Evolutionary conservation across 2,888 invertebrate species (phyloP), one percentile per base, ranked within the genome.

Genomic region (Aricia artaxerxes): DNA sequence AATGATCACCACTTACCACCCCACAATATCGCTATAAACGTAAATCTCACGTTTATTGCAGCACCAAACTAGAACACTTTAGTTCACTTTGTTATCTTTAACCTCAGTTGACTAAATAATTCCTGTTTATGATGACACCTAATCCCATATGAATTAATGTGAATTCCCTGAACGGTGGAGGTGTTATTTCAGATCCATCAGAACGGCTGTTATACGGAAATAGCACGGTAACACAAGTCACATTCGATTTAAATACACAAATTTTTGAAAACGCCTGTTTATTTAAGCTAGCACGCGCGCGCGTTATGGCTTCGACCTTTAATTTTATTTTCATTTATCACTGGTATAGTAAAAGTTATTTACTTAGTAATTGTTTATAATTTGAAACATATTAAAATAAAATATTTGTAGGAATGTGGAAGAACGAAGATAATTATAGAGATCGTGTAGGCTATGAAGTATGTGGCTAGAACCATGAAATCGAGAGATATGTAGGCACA

Each of bases 121-220:
- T 92, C 93, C 91, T 93, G 93, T 94, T 94, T 94, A 94, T 92
- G 94, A 94, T 92, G 94, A 93, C 93, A 94, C 90, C 91, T 91
- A 93, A 94, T 94, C 94, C 93, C 92, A 88, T 93, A 93, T 93
- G 91, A 92, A 93, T 93, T 92, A 92, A 93, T 91, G 92, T 84
- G 87, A 89, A 91, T 91, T 92, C 91, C 90, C 88, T 88, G 91
- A 87, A 88, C 88, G 86, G 88, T 88, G 85, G 89, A 90, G 90
- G 89, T 92, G 92, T 86, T 92, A 92, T 92, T 92, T 89, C 90
- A 91, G 90, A 90, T 90, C 91, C 91, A 88, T 91, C 92, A 91
- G 89, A 87, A 88, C 88, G 89, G 91, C 89, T 89, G 92, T 92
- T 91, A 90, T 90, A 91, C 93, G 83, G 86, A 92, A 94, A 94